phyloP scores from a whole-genome alignment of 1,140 invertebrate species.

The Caenorhabditis elegans region WBcel235 BX284602.5:5872001-5872500 shows the following conservation, averaged over 20 bases:
- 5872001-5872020: too few relatives aligned
- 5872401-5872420: background rate
- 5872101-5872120: too few relatives aligned
- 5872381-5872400: background rate
- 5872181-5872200: background rate
- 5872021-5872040: too few relatives aligned
- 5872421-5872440: conserved; percentile 4
- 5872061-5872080: too few relatives aligned
- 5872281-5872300: too few relatives aligned
- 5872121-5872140: too few relatives aligned
- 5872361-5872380: background rate
- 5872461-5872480: background rate
- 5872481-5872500: background rate
- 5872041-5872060: too few relatives aligned
- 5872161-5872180: background rate
- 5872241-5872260: background rate
- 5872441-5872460: conserved; percentile 16
- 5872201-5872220: background rate
- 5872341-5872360: background rate
- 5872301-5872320: background rate
- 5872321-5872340: background rate
- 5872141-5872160: too few relatives aligned
- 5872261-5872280: background rate
- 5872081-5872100: too few relatives aligned
- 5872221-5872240: background rate